Base-by-base conservation (phyloP, 2,888 invertebrate species). In the Clepsis dumicolana region DNA sequence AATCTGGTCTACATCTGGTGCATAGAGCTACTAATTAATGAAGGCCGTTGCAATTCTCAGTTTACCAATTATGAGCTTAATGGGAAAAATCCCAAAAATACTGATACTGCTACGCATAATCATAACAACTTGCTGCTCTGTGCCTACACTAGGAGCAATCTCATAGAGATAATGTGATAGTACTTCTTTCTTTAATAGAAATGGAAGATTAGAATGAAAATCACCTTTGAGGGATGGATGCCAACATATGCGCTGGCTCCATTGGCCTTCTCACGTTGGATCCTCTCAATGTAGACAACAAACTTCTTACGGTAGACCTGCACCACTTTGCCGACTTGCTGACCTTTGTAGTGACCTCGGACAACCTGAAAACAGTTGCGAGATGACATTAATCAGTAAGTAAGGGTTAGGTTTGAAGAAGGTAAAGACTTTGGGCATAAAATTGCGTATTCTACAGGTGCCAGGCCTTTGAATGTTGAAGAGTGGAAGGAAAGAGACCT, bases 231-330 rank as follows among this genome's bases (percentile, higher is more conserved):
- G 75, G 99, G 99, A 90, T 99, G 99, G 88, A 99, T 99, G 84
- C 99, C 99, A 75, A 99, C 99, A 85, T 99, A 98, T 63, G 99
- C 99, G 77, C 98, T 98, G 75, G 99, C 98, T 75, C 99, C 99
- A 85, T 99, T 99, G 70, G 99, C 99, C 88, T 99, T 99, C 89
- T 99, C 99, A 83, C 99, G 96, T 93, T 99, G 99, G 87, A 99
- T 99, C 93, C 99, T 96, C 94, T 99, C 99, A 91, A 99, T 98
- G 94, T 99, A 99, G 80, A 99, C 96, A 57, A 99, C 98, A 92
- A 98, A 99, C 93, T 99, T 99, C 93, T 99, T 99, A 87, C 99
- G 97, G 95, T 99, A 99, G 16, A 98, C 97, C 91, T 99, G 99
- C 59, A 99, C 98, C 70, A 99, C 97, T 94, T 99, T 99, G 83